Conservation (phyloP, 1,140 invertebrate species). For the Diabrotica undecimpunctata region DNA sequence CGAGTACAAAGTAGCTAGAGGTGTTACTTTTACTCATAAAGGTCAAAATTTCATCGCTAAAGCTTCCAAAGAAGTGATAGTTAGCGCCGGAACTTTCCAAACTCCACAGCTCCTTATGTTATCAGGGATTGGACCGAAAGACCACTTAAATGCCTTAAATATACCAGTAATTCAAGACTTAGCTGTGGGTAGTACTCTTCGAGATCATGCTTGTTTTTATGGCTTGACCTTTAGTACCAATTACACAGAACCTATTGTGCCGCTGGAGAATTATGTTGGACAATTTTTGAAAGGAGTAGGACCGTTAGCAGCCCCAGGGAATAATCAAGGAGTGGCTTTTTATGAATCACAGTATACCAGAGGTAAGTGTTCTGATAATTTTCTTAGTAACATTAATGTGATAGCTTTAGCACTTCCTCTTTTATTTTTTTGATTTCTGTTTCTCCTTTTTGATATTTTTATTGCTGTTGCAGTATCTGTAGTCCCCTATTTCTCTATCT, state of each 20-base stretch:
- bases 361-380: neutral
- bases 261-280: constrained; percentile 15
- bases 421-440: constrained; percentile 12
- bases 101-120: constrained; percentile 56
- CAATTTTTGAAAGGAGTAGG: constrained; percentile 22
- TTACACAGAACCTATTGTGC: constrained; percentile 19
- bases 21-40: constrained; percentile 54
- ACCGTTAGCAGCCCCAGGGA: constrained; percentile 18
- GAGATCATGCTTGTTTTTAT: constrained; percentile 80
- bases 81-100: constrained; percentile 51
- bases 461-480: no score
- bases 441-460: constrained; percentile 4
- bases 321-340: constrained; percentile 23
- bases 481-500: no score
- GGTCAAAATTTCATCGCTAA: constrained; percentile 42
- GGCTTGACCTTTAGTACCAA: constrained; percentile 55
- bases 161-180: constrained; percentile 50
- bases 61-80: constrained; percentile 57
- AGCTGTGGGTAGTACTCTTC: constrained; percentile 73
- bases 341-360: constrained; percentile 19
- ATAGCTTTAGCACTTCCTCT: no score
- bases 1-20: constrained; percentile 54
- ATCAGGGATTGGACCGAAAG: constrained; percentile 56
- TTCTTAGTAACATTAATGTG: neutral
- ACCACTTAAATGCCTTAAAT: constrained; percentile 47